Percentiles rank a stretch among this genome's conserved stretches.
Evolutionary conservation across 2,797 vertebrate species (phyloP).

Genomic region (Aeoliscus strigatus): DNA sequence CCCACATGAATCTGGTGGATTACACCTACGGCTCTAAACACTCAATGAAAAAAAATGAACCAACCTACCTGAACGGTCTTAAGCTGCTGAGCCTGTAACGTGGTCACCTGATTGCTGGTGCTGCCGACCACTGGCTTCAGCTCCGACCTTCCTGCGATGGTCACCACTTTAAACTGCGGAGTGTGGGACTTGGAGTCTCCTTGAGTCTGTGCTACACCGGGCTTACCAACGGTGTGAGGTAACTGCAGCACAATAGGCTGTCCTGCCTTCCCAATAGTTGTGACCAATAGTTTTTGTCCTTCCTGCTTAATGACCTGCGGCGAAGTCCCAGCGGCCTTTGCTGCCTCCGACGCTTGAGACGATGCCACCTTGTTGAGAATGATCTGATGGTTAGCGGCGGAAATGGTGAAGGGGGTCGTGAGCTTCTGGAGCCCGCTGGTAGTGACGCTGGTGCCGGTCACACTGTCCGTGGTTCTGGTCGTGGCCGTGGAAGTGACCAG

Average conservation of each 20-base stretch:
- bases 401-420: slow-evolving; percentile 81
- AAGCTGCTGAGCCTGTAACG: slow-evolving; percentile 89
- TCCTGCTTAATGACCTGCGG: slow-evolving; percentile 86
- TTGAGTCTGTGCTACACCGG: slow-evolving; percentile 69
- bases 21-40: too few relatives aligned
- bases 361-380: slow-evolving; percentile 90
- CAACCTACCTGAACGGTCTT: slow-evolving; percentile 97
- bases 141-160: slow-evolving; percentile 84
- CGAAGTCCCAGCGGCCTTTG: slow-evolving; percentile 64
- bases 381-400: slow-evolving; percentile 88
- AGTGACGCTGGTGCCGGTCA: slow-evolving; percentile 50
- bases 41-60: too few relatives aligned
- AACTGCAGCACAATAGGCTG: slow-evolving; percentile 90
- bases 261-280: slow-evolving; percentile 86
- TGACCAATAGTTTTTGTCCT: slow-evolving; percentile 92
- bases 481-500: slow-evolving; percentile 65
- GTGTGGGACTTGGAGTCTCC: slow-evolving; percentile 80
- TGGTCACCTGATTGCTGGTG: slow-evolving; percentile 79
- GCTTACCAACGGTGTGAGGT: slow-evolving; percentile 82
- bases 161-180: slow-evolving; percentile 93
- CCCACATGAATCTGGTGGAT: too few relatives aligned
- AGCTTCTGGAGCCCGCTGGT: slow-evolving; percentile 81
- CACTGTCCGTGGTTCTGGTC: slow-evolving; percentile 61
- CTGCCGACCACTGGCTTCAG: slow-evolving; percentile 83
- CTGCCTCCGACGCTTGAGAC: slow-evolving; percentile 76